Percentiles rank a stretch among this genome's conserved stretches.
Conservation (phyloP, 2,113 vertebrate genomes). For the Oriolus oriolus region DNA sequence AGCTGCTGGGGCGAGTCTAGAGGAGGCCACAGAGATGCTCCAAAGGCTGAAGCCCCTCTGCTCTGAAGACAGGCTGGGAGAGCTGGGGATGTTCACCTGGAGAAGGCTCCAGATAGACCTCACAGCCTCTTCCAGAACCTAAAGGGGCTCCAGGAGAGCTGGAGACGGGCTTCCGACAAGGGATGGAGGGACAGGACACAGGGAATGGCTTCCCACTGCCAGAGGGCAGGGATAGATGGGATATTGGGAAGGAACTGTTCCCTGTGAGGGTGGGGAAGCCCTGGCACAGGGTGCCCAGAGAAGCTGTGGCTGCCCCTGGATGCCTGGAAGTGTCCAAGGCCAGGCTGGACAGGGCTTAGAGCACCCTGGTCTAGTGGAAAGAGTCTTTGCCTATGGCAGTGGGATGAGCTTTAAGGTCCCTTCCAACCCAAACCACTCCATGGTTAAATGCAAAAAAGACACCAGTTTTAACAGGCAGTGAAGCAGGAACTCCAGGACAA, state of each 20-base stretch:
- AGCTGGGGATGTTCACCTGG: background rate
- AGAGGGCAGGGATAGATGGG: background rate
- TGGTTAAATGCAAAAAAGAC: background rate
- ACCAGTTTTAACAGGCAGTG: background rate
- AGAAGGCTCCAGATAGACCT: background rate
- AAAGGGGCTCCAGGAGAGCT: background rate
- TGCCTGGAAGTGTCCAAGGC: background rate
- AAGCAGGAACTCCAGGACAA: background rate
- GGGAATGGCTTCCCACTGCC: background rate
- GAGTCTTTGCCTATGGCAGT: background rate
- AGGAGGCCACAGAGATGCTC: background rate
- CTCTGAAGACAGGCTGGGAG: background rate
- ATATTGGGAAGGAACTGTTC: background rate
- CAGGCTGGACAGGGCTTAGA: background rate
- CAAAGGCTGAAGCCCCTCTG: background rate
- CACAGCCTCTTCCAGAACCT: background rate
- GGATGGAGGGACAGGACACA: background rate
- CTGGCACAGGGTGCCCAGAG: background rate
- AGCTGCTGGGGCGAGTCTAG: background rate
- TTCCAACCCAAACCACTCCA: background rate
- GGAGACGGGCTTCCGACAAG: background rate
- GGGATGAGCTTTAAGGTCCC: background rate
- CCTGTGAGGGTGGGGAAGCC: background rate
- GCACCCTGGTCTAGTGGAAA: background rate
- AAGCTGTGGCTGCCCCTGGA: background rate